phyloP scores from a whole-genome alignment of 2,888 invertebrate genomes.

The Parnassius orleans region DNA sequence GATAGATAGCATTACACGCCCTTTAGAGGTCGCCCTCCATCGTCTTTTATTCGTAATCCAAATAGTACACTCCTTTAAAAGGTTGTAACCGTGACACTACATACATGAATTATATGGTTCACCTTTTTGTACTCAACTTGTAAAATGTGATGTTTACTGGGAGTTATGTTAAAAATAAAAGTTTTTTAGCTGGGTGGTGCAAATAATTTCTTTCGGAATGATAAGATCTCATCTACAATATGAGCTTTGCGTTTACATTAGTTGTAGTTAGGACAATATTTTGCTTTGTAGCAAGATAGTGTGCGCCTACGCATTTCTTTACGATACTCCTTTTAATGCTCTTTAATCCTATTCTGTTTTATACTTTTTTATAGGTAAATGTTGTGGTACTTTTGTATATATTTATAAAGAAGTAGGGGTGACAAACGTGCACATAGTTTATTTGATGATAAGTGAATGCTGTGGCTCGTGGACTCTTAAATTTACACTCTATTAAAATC shows the following conservation, averaged over 20 bases:
- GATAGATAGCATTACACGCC: conserved; percentile 36
- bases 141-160: conserved; percentile 21
- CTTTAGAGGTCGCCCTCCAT: conserved; percentile 32
- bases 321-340: conserved; percentile 2
- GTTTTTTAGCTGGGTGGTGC: conserved; percentile 37
- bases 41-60: conserved; percentile 38
- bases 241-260: conserved; percentile 46
- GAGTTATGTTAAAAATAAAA: conserved; percentile 23
- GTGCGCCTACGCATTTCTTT: conserved; percentile 6
- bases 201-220: conserved; percentile 42
- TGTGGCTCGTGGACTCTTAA: too few species aligned
- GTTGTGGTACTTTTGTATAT: not conserved
- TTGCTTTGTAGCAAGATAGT: conserved; percentile 28
- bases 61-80: conserved; percentile 32
- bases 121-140: conserved; percentile 42
- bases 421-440: too few species aligned
- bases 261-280: conserved; percentile 35
- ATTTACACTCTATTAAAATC: too few species aligned
- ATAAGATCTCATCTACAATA: conserved; percentile 36
- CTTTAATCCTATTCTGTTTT: conserved; percentile 35
- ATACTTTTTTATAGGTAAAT: conserved; percentile 17
- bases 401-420: too few species aligned
- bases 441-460: too few species aligned
- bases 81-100: conserved; percentile 44
- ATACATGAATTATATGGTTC: conserved; percentile 70